Evolutionary conservation across 2,888 invertebrate species (phyloP), one percentile per base, ranked within the genome.

Genomic region (Lampropteryx suffumata): DNA sequence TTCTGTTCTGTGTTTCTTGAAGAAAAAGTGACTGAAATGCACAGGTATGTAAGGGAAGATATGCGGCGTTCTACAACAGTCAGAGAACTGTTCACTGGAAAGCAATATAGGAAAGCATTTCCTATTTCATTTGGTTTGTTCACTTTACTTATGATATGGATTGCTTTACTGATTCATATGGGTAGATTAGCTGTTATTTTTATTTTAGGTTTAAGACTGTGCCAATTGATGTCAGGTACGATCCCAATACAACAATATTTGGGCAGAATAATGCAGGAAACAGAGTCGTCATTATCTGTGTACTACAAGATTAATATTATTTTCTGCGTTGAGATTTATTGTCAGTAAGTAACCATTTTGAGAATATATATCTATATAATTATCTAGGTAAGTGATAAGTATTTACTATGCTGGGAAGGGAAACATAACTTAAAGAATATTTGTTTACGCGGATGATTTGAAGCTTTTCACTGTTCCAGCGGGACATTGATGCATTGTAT

Each of bases 41-140:
- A 81, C 10, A 71, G 71, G 9, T 79, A 88, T 2, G 86, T 92
- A 0, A 71, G 75, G 1, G 79, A 79, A 3, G 91, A 92, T 43
- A 83, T 91, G 64, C 70, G 73, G 8, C 77, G 82, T 12, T 85
- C 86, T 1, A 85, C 82, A 1, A 76, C 82, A 0, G 52, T 82
- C 0, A 74, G 73, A 61, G 91, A 92, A 57, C 69, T 92, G 0
- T 77, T 92, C 40, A 72, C 72, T 6, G 89, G 88, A 0, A 70
- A 64, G 8, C 87, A 85, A 12, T 92, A 92, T 50, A 69, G 91
- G 12, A 84, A 78, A 47, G 82, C 84, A 0, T 59, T 88, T 5
- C 57, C 80, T 13, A 77, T 84, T 24, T 69, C 79, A 28, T 57
- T 68, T 36, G 87, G 89, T 87, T 59, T 47, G 54, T 48, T 37